Percentiles rank a stretch among this genome's conserved stretches.
Conservation (phyloP, 2,888 invertebrate genomes). For the Hypercompe scribonia region DNA sequence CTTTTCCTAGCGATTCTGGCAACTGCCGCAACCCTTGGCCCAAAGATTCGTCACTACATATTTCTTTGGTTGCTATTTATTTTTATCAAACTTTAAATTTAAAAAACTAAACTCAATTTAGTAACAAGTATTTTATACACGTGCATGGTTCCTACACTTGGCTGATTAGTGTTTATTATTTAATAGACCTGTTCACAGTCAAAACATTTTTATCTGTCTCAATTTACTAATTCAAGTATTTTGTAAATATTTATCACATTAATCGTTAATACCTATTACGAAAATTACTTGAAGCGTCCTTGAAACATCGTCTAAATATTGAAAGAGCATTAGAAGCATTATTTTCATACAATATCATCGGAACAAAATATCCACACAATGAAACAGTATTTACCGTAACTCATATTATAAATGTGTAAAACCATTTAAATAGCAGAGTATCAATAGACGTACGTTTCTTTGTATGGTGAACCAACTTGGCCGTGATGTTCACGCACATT, state of each 20-base stretch:
- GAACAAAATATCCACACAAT: conserved; percentile 78
- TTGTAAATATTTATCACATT: conserved; percentile 43
- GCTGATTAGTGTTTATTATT: too few species aligned
- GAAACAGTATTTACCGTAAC: conserved; percentile 81
- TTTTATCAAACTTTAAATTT: too few species aligned
- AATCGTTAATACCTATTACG: conserved; percentile 50
- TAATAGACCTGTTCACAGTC: too few species aligned
- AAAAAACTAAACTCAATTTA: too few species aligned
- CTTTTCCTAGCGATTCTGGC: too few species aligned
- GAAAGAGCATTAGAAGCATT: conserved; percentile 82
- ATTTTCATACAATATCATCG: conserved; percentile 82
- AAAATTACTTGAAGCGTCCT: conserved; percentile 60
- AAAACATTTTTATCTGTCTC: too few species aligned
- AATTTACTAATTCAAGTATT: neutral
- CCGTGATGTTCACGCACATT: conserved; percentile 85
- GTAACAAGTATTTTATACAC: too few species aligned
- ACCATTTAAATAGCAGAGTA: conserved; percentile 84
- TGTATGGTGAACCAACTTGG: conserved; percentile 86
- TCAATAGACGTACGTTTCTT: conserved; percentile 84
- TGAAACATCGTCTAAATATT: conserved; percentile 76
- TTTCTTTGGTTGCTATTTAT: too few species aligned
- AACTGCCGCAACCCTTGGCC: too few species aligned
- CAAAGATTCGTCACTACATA: too few species aligned
- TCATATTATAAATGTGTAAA: conserved; percentile 86
- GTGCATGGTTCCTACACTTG: too few species aligned